Evolutionary conservation across 2,888 invertebrate genomes (phyloP).

Genomic region (Pristionchus maxplancki): DNA sequence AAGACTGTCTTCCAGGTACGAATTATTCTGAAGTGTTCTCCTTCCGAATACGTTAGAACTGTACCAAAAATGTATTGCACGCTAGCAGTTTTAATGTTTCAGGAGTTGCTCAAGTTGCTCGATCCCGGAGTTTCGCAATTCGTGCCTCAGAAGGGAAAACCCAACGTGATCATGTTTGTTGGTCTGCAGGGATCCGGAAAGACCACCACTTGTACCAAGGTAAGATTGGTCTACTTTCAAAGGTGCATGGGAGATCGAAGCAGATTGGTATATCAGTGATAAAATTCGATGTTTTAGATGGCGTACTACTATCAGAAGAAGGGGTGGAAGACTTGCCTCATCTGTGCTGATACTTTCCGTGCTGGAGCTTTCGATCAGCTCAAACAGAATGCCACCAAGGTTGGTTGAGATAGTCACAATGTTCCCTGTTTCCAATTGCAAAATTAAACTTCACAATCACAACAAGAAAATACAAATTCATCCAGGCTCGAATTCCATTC

Average conservation of each 20-base stretch:
- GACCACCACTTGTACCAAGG: conserved; percentile 98
- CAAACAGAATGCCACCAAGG: conserved; percentile 84
- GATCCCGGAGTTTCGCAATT: conserved; percentile 98
- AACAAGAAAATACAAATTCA: too few species aligned
- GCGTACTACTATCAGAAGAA: conserved; percentile 98
- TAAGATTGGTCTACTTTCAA: conserved; percentile 60
- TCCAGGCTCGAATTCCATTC: conserved; percentile 91
- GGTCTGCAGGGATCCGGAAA: conserved; percentile 99
- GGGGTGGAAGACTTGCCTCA: conserved; percentile 98
- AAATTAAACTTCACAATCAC: not conserved
- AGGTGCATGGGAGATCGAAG: not conserved
- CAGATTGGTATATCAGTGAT: not conserved
- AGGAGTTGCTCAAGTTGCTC: conserved; percentile 97
- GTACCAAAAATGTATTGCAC: too few species aligned
- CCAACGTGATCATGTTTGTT: conserved; percentile 99
- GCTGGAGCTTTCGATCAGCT: conserved; percentile 99
- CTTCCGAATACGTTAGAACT: not conserved
- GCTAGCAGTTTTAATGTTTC: too few species aligned
- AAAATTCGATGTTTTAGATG: conserved; percentile 80
- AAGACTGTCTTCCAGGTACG: conserved; percentile 91
- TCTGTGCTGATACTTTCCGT: conserved; percentile 99
- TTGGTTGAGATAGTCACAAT: not conserved
- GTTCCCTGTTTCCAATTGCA: not conserved
- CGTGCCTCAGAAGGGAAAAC: conserved; percentile 93
- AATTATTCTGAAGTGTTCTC: not conserved